These are phyloP conservation scores for Chionomys nivalis DNA, from an alignment of 2,113 vertebrate genomes.

Conservation along the genomic window DNA sequence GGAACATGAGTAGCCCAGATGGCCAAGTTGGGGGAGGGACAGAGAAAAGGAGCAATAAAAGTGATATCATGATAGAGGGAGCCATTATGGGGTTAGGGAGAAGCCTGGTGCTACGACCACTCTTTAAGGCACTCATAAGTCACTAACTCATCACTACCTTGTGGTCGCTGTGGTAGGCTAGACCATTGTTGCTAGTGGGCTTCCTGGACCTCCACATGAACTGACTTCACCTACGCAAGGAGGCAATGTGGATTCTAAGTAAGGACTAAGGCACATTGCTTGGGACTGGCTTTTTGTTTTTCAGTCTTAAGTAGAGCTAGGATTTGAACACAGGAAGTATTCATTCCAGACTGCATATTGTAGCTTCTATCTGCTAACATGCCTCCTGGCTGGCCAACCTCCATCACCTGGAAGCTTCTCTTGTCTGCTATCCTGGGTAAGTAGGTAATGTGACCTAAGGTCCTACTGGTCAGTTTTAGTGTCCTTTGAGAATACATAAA, in stretches of 20 bases:
- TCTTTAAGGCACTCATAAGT: neutral
- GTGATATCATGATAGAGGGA: too few relatives aligned
- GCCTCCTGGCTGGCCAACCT: neutral
- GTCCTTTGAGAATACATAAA: neutral
- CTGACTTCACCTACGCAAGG: neutral
- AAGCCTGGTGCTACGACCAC: too few relatives aligned
- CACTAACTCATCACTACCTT: neutral
- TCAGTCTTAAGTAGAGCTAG: neutral
- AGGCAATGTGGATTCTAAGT: too few relatives aligned
- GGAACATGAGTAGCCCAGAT: too few relatives aligned
- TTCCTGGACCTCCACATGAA: neutral
- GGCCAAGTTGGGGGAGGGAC: too few relatives aligned
- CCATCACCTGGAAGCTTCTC: neutral
- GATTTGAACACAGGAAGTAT: neutral
- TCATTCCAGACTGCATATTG: neutral
- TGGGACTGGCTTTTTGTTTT: neutral
- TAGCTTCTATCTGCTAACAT: neutral
- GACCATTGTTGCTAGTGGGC: neutral
- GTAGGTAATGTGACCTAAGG: neutral
- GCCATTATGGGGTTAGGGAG: too few relatives aligned
- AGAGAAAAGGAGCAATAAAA: too few relatives aligned
- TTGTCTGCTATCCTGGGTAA: neutral
- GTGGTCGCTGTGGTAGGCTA: neutral
- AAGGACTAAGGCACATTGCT: neutral
- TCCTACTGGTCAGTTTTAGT: neutral